Percentiles rank a stretch among this genome's conserved stretches.
These are phyloP conservation scores for Phanerotoma sp. DNA, from an alignment of 2,888 invertebrate species.

Conservation along the genomic window DNA sequence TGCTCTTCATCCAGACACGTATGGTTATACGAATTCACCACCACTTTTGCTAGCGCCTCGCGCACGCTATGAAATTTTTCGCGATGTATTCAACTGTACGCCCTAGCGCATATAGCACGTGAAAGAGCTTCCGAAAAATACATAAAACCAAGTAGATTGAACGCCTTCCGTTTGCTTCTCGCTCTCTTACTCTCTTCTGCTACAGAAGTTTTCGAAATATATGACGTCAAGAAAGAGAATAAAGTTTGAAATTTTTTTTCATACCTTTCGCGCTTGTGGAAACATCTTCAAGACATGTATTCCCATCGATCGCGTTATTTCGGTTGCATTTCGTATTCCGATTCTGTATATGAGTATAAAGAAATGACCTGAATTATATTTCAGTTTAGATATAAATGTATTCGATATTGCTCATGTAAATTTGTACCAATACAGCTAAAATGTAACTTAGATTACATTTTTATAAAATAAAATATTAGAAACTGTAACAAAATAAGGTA, in stretches of 20 bases:
- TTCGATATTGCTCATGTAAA: too few relatives aligned
- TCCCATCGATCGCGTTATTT: constrained; percentile 4
- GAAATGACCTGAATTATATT: not conserved
- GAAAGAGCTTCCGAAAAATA: constrained; percentile 19
- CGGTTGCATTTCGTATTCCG: constrained; percentile 3
- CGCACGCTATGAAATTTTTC: constrained; percentile 5
- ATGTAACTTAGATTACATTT: too few relatives aligned
- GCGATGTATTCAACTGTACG: constrained; percentile 21
- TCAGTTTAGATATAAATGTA: not conserved
- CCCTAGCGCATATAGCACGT: constrained; percentile 3
- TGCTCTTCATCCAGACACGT: constrained; percentile 27
- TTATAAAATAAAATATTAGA: too few relatives aligned
- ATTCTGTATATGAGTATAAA: not conserved
- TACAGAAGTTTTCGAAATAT: constrained; percentile 8
- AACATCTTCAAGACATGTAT: constrained; percentile 11
- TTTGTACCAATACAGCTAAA: too few relatives aligned
- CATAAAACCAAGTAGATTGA: constrained; percentile 22
- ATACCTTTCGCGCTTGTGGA: not conserved
- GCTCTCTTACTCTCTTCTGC: not conserved
- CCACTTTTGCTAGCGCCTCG: not conserved
- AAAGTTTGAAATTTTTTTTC: constrained; percentile 7
- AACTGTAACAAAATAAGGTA: too few relatives aligned
- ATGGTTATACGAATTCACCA: constrained; percentile 16
- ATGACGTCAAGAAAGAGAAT: constrained; percentile 12
- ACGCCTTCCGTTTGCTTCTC: constrained; percentile 5